Conservation (phyloP, 2,797 vertebrate species). For the Esox masquinongy region DNA sequence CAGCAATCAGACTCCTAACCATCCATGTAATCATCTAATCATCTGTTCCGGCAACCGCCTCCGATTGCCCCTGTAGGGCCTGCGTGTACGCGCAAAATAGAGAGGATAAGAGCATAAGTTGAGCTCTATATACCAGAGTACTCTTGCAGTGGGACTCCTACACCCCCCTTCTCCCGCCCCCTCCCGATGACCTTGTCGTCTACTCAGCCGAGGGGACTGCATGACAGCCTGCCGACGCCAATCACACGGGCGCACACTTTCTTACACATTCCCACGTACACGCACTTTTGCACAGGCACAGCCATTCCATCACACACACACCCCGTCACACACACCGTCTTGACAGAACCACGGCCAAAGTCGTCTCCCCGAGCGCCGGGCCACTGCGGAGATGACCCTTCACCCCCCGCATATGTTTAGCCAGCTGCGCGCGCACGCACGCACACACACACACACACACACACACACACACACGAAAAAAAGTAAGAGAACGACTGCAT, state of each 20-base stretch:
- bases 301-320: neutral
- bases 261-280: neutral
- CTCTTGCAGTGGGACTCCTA: neutral
- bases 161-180: neutral
- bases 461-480: neutral
- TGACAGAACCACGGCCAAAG: neutral
- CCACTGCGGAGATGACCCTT: constrained; percentile 4
- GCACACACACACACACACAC: constrained; percentile 10
- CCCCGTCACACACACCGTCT: neutral
- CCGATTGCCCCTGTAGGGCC: neutral
- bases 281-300: neutral
- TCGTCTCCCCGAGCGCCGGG: neutral
- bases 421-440: constrained; percentile 7
- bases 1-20: neutral
- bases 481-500: neutral
- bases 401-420: neutral
- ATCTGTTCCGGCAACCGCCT: neutral
- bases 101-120: neutral
- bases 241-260: neutral
- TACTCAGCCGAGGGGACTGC: constrained; percentile 35
- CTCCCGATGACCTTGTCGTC: constrained; percentile 32
- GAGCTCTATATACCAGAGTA: neutral
- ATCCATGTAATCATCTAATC: neutral
- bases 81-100: neutral
- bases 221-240: constrained; percentile 41